Evolutionary conservation across 2,888 invertebrate species (phyloP), one percentile per base, ranked within the genome.

Genomic region (Frankliniella fusca): DNA sequence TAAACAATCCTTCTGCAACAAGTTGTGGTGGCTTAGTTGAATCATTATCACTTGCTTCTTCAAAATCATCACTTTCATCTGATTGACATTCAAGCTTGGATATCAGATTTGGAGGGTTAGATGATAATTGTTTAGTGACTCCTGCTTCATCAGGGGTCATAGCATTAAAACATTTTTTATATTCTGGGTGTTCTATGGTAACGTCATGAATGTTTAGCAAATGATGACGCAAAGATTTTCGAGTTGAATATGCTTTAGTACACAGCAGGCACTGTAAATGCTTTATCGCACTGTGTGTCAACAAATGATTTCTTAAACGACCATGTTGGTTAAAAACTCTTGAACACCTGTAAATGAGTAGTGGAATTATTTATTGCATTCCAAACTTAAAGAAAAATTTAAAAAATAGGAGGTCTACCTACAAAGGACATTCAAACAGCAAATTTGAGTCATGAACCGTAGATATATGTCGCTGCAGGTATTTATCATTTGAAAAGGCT

Each of bases 101-200:
- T 76, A 27, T 76, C 27, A 76, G 12, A 27, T 27, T 12, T 8
- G 70, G 70, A 12, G 23, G 70, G 1, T 23, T 76, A 12, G 27
- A 10, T 76, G 27, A 5, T 1, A 27, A 76, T 1, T 76, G 23
- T 27, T 12, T 27, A 23, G 81, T 83, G 3, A 85, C 83, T 20
- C 85, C 85, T 50, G 85, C 85, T 81, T 85, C 85, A 80, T 83
- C 84, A 28, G 84, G 84, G 28, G 85, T 84, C 85, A 85, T 85
- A 1, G 85, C 84, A 83, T 84, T 84, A 81, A 84, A 84, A 81
- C 84, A 84, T 79, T 83, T 83, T 81, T 83, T 83, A 82, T 84
- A 84, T 38, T 84, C 83, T 15, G 84, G 84, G 80, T 84, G 84
- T 27, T 84, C 84, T 27, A 12, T 76, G 23, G 70, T 76, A 8